phyloP scores from a whole-genome alignment of 2,113 vertebrate species.

The Motacilla alba region DNA sequence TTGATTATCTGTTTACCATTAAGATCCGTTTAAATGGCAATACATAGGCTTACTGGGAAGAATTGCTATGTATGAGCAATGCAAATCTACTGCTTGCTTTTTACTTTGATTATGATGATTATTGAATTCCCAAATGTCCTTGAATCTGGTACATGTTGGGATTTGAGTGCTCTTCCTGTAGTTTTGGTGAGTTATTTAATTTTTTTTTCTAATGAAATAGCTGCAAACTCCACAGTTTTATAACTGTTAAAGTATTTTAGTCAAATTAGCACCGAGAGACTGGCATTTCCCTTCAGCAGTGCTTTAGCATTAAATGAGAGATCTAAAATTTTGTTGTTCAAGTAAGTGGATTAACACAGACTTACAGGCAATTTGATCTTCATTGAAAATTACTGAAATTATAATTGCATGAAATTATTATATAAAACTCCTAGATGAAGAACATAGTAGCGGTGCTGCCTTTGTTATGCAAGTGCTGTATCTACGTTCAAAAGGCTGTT shows the following conservation, averaged over 20 bases:
- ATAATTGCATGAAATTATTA: not conserved
- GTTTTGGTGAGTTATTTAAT: not conserved
- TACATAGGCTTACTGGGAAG: not conserved
- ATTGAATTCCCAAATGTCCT: not conserved
- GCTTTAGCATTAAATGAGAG: not conserved
- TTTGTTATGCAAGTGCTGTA: not conserved
- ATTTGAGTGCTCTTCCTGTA: not conserved
- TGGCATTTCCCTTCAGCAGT: not conserved
- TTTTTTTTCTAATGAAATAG: not conserved
- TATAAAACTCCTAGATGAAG: conserved; percentile 4
- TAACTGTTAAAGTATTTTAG: not conserved
- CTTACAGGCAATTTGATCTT: conserved; percentile 37
- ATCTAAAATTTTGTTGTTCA: not conserved
- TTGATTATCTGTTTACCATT: not conserved
- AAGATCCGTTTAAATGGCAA: not conserved
- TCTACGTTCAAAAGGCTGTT: not conserved
- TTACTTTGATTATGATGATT: not conserved
- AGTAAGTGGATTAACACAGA: not conserved
- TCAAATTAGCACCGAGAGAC: not conserved
- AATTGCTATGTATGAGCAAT: not conserved
- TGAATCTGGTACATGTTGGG: not conserved
- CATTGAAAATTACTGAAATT: conserved; percentile 47
- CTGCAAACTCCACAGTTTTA: not conserved
- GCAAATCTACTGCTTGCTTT: not conserved
- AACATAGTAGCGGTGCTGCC: not conserved